Conservation (phyloP, 2,797 vertebrate genomes). For the Chelon labrosus region DNA sequence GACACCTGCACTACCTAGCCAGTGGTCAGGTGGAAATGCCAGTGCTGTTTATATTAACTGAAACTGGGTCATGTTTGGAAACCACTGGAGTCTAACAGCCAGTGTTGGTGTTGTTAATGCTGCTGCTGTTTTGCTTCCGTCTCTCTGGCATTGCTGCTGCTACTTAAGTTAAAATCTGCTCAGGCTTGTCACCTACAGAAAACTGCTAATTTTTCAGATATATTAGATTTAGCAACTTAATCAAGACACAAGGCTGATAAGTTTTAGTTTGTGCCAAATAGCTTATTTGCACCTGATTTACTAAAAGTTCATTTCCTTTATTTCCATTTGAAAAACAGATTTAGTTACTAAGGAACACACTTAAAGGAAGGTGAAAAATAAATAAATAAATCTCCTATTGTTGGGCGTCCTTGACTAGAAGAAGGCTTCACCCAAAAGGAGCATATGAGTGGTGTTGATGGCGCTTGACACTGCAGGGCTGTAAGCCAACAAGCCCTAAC, state of each 20-base stretch:
- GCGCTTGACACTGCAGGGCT: slow-evolving; percentile 16
- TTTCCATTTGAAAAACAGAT: neutral
- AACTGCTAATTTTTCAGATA: neutral
- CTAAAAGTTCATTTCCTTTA: neutral
- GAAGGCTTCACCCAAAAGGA: slow-evolving; percentile 5
- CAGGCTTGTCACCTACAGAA: neutral
- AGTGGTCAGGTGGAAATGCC: slow-evolving; percentile 47
- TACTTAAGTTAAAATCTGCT: slow-evolving; percentile 9
- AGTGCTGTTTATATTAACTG: slow-evolving; percentile 57
- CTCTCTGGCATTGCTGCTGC: slow-evolving; percentile 8
- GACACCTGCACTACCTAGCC: slow-evolving; percentile 41
- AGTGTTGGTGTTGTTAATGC: slow-evolving; percentile 20
- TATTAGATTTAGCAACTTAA: slow-evolving; percentile 4
- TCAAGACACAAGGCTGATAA: neutral
- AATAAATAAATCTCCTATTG: neutral
- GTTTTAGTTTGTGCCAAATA: neutral
- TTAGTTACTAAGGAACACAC: neutral
- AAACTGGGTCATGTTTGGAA: slow-evolving; percentile 63
- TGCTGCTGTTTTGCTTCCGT: slow-evolving; percentile 35
- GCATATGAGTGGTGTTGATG: slow-evolving; percentile 3
- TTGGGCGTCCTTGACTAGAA: neutral
- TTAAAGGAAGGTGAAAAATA: neutral
- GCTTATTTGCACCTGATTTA: neutral
- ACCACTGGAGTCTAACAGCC: slow-evolving; percentile 42
- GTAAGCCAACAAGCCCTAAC: slow-evolving; percentile 32